These are phyloP conservation scores for Alectura lathami DNA, from an alignment of 2,113 vertebrate species.

Conservation along the genomic window DNA sequence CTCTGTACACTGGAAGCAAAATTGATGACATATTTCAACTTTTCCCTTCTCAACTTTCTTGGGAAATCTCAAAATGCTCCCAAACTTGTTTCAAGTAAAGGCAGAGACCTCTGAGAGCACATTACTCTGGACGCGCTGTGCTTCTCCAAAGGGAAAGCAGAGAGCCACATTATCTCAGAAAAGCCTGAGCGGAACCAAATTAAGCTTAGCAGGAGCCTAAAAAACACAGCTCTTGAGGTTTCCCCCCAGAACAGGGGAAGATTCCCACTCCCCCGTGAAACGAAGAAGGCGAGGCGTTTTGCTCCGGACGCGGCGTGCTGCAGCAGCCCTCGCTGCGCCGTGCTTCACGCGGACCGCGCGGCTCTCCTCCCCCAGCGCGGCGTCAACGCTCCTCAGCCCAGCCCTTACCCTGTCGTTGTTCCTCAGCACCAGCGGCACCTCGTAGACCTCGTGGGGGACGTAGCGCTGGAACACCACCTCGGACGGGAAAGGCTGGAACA, in stretches of 20 bases:
- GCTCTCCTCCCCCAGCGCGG: background rate
- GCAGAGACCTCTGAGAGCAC: background rate
- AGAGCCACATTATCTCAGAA: background rate
- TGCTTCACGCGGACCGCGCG: fast-evolving
- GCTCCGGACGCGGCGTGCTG: no score
- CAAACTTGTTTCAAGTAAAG: background rate
- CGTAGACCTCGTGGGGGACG: constrained; percentile 76
- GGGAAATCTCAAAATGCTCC: background rate
- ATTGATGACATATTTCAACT: constrained; percentile 27
- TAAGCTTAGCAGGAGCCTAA: background rate
- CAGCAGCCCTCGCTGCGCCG: background rate
- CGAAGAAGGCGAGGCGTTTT: background rate
- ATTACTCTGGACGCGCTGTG: background rate
- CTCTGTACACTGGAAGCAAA: background rate
- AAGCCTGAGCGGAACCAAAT: background rate
- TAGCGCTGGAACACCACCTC: constrained; percentile 89
- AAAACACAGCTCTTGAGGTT: fast-evolving
- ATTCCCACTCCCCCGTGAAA: background rate
- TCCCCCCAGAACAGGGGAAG: no score
- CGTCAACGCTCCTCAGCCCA: fast-evolving
- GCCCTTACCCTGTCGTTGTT: constrained; percentile 84
- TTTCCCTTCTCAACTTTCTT: background rate
- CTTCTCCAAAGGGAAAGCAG: background rate
- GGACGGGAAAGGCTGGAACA: constrained; percentile 87
- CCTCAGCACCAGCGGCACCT: constrained; percentile 79